Evolutionary conservation across 2,113 vertebrate genomes (phyloP), one percentile per base, ranked within the genome.

Genomic region (Rhinoptilus africanus): DNA sequence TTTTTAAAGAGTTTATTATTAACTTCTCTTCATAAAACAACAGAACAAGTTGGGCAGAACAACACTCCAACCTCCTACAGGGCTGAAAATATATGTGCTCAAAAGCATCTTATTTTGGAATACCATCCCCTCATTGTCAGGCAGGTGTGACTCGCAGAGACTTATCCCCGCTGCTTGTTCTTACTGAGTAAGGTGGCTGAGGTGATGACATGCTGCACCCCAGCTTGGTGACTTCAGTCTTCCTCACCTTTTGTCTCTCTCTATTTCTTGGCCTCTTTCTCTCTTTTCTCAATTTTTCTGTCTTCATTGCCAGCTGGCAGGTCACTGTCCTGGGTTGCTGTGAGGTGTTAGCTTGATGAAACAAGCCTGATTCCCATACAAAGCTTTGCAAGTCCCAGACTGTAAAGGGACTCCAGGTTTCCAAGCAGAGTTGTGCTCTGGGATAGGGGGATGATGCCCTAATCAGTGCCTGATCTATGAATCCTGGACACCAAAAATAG

Each of bases 101-200:
- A 59, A 66, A 81, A 74, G 26, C 14, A 22, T 85, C 66, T 64
- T 85, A n/a, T 97, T 97, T 95, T 87, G 73, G 53, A 91, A 22
- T 79, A 51, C 26, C 64, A 57, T 16, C 34, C 60, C 34, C 60
- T 94, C 75, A 63, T 48, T 60, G 18, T 43, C 35, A 72, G 56
- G 77, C 66, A 89, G 76, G 80, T 87, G 56, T 67, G 84, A 75
- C 54, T 80, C 1, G 14, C 62, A 84, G 63, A 82, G 39, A 62
- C 13, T 82, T 76, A 53, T 57, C 34, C 68, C 45, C 71, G 39
- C 63, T 88, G 69, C 48, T 68, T 64, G 27, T 72, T 93, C 95
- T 69, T 66, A 14, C 32, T 57, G 71, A 72, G 59, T 48, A 64
- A 64, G 43, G 17, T 50, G 39, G 28, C n/a, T 76, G 79, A 59